Evolutionary conservation across 2,888 invertebrate genomes (phyloP), one percentile per base, ranked within the genome.

Genomic region (Dione vanillae): DNA sequence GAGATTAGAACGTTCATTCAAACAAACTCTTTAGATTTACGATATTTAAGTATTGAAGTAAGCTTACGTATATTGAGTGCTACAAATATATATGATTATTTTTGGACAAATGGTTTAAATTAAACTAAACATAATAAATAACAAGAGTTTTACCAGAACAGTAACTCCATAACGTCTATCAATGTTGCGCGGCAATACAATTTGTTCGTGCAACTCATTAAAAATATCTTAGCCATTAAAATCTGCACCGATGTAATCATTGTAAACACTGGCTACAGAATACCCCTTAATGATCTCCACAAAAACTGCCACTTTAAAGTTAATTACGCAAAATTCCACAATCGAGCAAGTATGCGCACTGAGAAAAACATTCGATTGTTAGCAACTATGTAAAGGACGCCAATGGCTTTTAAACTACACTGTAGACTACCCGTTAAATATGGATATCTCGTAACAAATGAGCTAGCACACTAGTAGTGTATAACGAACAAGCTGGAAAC

Each of bases 301-400:
- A 90, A 90, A 89, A 91, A 91, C 86, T 89, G 86, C 89, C 87
- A 89, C 87, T 86, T 83, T 82, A 75, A 80, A 84, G 82, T 86
- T 89, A 91, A 92, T 92, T 88, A 89, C 85, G 89, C 85, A 85
- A 92, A 89, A 92, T 91, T 91, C 90, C 91, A 80, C 87, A 86
- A 83, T 83, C 78, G 77, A 78, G 85, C 84, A 83, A 83, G 81
- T 80, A 77, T 80, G 80, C 68, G n/a, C 27, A 76, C 76, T 76
- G 70, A 77, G 76, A 74, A 71, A 69, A 69, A 74, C 76, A 81
- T 79, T 73, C 81, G 79, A 83, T 84, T 85, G 85, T 85, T 73
- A 67, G 83, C 85, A 85, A 87, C 87, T 83, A 79, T 80, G 87
- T 87, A 77, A n/a, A 70, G 65, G 10, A 12, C 45, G 47, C 35